Conservation (phyloP, 2,888 invertebrate species). For the Polyommatus icarus region DNA sequence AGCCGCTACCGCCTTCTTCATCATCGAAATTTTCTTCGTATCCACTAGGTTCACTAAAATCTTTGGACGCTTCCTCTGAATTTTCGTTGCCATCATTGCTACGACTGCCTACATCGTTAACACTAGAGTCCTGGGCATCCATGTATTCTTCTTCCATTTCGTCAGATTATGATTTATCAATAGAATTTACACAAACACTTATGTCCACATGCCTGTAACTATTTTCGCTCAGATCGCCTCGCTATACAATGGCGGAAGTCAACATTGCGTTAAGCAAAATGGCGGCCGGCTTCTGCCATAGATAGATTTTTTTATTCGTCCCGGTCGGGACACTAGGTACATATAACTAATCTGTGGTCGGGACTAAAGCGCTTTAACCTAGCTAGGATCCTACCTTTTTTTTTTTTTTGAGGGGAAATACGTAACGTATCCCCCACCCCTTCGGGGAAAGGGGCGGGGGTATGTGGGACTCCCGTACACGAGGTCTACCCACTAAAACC, state of each 20-base stretch:
- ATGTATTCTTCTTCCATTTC: conserved; percentile 72
- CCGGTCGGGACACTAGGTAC: too few species aligned
- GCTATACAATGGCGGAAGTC: conserved; percentile 51
- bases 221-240: conserved; percentile 46
- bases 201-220: conserved; percentile 61
- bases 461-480: too few species aligned
- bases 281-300: conserved; percentile 51
- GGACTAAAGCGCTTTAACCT: too few species aligned
- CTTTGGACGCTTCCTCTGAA: conserved; percentile 59
- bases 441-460: too few species aligned
- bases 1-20: conserved; percentile 62
- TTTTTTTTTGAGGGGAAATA: too few species aligned
- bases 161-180: conserved; percentile 42
- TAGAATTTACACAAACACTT: conserved; percentile 48
- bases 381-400: too few species aligned
- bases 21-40: conserved; percentile 70
- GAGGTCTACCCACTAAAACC: too few species aligned
- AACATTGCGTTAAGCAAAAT: conserved; percentile 58
- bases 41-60: conserved; percentile 58
- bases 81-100: conserved; percentile 49
- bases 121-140: conserved; percentile 60
- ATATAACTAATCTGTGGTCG: too few species aligned
- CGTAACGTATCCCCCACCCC: too few species aligned
- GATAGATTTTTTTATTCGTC: too few species aligned
- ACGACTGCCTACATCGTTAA: conserved; percentile 53